A percentile compares a stretch with the other conserved stretches of the same genome.
These are phyloP conservation scores for Bos javanicus DNA, from an alignment of 2,113 vertebrate species.

Conservation along the genomic window DNA sequence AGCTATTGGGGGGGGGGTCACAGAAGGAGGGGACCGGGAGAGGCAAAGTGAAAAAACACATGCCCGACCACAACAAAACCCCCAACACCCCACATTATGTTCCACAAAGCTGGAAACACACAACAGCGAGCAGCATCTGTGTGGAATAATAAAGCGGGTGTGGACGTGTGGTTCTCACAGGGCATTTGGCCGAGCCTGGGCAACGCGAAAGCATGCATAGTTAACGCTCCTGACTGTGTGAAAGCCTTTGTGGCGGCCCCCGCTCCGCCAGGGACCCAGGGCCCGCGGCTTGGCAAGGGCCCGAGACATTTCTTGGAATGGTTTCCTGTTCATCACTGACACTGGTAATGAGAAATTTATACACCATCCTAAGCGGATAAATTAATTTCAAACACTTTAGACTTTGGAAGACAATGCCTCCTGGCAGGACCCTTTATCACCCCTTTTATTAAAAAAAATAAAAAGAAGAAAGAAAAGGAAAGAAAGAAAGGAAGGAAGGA, in stretches of 20 bases:
- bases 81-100: slow-evolving; percentile 71
- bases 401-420: slow-evolving; percentile 87
- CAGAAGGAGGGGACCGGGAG: slow-evolving; percentile 18
- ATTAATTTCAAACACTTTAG: slow-evolving; percentile 96
- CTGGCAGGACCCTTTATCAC: slow-evolving; percentile 89
- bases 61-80: slow-evolving; percentile 34
- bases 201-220: slow-evolving; percentile 98
- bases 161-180: slow-evolving; percentile 88
- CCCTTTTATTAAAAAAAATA: slow-evolving; percentile 85
- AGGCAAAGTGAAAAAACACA: slow-evolving; percentile 28
- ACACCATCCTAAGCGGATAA: slow-evolving; percentile 90
- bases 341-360: slow-evolving; percentile 93
- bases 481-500: background rate
- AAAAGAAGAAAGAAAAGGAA: background rate
- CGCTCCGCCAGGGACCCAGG: slow-evolving; percentile 89
- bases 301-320: slow-evolving; percentile 87
- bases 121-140: slow-evolving; percentile 84
- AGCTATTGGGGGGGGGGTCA: background rate
- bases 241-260: slow-evolving; percentile 89
- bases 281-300: slow-evolving; percentile 91
- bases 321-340: slow-evolving; percentile 89
- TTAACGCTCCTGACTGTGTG: slow-evolving; percentile 92
- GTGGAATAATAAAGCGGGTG: slow-evolving; percentile 86
- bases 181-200: slow-evolving; percentile 89
- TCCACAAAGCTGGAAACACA: slow-evolving; percentile 83